These are phyloP conservation scores for Balanococcus diminutus DNA, from an alignment of 2,888 invertebrate genomes.

Conservation along the genomic window DNA sequence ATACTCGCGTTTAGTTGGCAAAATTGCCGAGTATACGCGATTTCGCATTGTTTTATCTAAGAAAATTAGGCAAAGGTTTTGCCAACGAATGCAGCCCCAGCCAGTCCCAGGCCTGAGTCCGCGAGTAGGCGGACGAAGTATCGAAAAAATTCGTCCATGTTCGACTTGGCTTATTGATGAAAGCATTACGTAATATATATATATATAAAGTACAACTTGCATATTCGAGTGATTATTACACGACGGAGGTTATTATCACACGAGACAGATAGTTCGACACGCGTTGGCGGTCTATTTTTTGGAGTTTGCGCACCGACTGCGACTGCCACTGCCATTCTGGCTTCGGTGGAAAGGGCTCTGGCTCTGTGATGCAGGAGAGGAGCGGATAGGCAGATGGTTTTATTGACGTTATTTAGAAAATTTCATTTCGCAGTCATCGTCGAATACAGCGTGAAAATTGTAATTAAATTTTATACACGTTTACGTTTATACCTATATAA, in stretches of 20 bases:
- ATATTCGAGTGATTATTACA: not conserved
- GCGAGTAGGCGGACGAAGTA: not conserved
- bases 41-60: not conserved
- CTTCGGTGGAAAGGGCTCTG: not conserved
- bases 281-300: conserved; percentile 27
- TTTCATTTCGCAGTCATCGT: not conserved
- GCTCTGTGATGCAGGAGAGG: not conserved
- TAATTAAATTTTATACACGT: conserved; percentile 4
- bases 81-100: too few relatives aligned
- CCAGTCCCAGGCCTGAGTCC: too few relatives aligned
- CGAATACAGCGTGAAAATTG: not conserved
- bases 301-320: not conserved
- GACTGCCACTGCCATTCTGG: too few relatives aligned
- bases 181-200: not conserved
- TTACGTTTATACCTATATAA: not conserved
- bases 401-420: conserved; percentile 19
- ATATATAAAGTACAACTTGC: not conserved
- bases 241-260: conserved; percentile 19
- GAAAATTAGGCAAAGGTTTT: not conserved
- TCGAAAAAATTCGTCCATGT: not conserved
- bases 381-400: conserved; percentile 7
- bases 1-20: conserved; percentile 5
- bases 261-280: conserved; percentile 19
- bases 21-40: not conserved
- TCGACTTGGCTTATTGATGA: not conserved